Percentiles rank a stretch among this genome's conserved stretches.
phyloP scores from a whole-genome alignment of 2,113 vertebrate species.

The Nymphicus hollandicus region DNA sequence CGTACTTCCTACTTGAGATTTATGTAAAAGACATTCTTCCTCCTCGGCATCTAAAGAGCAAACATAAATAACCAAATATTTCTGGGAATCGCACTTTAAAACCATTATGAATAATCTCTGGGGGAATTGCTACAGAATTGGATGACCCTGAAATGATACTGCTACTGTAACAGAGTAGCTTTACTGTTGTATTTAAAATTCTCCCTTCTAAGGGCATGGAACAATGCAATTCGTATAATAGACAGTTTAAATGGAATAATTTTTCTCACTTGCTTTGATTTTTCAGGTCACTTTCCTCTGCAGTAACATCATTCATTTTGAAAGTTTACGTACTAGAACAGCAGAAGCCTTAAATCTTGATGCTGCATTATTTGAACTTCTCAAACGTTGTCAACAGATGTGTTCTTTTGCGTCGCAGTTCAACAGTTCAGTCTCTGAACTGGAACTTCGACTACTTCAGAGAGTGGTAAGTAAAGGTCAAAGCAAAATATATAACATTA shows the following conservation, averaged over 20 bases:
- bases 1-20: background rate
- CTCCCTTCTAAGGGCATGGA: background rate
- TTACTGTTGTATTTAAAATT: background rate
- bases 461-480: slow-evolving; percentile 83
- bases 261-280: background rate
- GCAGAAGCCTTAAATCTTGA: slow-evolving; percentile 92
- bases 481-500: fast-evolving
- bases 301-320: slow-evolving; percentile 96
- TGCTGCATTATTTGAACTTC: slow-evolving; percentile 88
- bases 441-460: slow-evolving; percentile 92
- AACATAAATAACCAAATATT: background rate
- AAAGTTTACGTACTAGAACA: slow-evolving; percentile 91
- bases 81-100: background rate
- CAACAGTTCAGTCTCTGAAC: slow-evolving; percentile 89
- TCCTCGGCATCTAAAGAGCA: background rate
- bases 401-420: slow-evolving; percentile 95
- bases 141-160: background rate
- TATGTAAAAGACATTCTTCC: background rate
- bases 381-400: slow-evolving; percentile 95
- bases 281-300: slow-evolving; percentile 91
- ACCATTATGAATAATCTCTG: background rate
- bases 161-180: background rate
- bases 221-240: background rate
- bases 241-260: background rate
- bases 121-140: background rate